Conservation (phyloP, 2,113 vertebrate species). For the Syngnathus floridae region DNA sequence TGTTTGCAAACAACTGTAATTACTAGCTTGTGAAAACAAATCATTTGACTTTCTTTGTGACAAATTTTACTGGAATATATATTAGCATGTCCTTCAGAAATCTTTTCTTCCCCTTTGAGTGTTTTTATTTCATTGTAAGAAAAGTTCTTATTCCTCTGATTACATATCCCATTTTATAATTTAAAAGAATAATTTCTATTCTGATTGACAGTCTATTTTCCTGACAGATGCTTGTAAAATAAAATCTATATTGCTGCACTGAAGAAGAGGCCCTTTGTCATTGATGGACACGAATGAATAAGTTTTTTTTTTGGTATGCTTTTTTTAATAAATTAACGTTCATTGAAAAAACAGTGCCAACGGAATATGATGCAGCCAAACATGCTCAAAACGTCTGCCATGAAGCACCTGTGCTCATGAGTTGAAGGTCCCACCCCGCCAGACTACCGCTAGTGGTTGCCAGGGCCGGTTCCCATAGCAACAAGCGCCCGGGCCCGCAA, state of each 20-base stretch:
- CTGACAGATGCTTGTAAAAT: conserved; percentile 60
- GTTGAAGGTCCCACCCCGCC: conserved; percentile 50
- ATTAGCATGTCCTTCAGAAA: not conserved
- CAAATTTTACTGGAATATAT: not conserved
- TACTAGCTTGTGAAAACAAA: not conserved
- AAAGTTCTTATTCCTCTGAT: conserved; percentile 25
- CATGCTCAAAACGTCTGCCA: conserved; percentile 88
- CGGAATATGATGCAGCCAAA: conserved; percentile 93
- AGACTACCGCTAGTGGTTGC: conserved; percentile 85
- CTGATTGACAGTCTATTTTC: conserved; percentile 57
- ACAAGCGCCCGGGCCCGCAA: conserved; percentile 67
- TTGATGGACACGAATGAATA: not conserved
- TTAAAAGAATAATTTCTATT: conserved; percentile 49
- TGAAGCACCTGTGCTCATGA: conserved; percentile 93
- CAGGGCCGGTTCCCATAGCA: conserved; percentile 77
- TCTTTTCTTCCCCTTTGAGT: not conserved
- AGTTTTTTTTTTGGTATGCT: conserved; percentile 44
- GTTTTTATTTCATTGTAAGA: not conserved
- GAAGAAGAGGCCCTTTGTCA: conserved; percentile 24
- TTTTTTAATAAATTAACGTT: conserved; percentile 99
- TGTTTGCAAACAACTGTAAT: conserved; percentile 4
- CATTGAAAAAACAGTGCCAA: conserved; percentile 99
- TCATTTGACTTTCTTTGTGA: not conserved
- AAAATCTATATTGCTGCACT: conserved; percentile 56
- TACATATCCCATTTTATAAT: conserved; percentile 51